A percentile compares a stretch with the other conserved stretches of the same genome.
phyloP scores from a whole-genome alignment of 1,140 invertebrate genomes.

The Pemphigus obesinymphae region DNA sequence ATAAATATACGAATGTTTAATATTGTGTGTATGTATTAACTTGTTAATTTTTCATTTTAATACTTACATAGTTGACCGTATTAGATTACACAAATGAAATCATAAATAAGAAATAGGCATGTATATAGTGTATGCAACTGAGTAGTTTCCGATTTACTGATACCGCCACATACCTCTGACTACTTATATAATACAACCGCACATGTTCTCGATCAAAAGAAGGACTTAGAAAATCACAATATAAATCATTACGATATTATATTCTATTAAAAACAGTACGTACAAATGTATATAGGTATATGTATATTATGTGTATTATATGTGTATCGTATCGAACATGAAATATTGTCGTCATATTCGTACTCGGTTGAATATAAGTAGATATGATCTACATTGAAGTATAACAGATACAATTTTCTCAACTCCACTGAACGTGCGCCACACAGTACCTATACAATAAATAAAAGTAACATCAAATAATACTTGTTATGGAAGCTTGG shows the following conservation, averaged over 20 bases:
- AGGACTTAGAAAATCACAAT: not conserved
- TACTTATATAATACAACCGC: not conserved
- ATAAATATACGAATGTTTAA: not conserved
- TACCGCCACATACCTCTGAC: not conserved
- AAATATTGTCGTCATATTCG: conserved; percentile 7
- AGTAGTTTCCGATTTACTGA: not conserved
- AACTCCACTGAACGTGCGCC: not conserved
- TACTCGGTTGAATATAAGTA: not conserved
- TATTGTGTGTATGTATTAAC: not conserved
- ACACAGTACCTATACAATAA: not conserved
- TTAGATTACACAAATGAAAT: conserved; percentile 22
- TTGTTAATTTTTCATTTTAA: conserved; percentile 7
- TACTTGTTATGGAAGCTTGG: not conserved
- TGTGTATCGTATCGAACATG: conserved; percentile 13
- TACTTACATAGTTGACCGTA: not conserved
- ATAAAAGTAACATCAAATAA: conserved; percentile 13
- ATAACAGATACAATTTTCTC: conserved; percentile 13
- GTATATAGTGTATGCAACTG: not conserved
- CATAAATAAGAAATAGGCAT: not conserved
- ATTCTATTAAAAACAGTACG: conserved; percentile 17
- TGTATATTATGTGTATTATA: not conserved
- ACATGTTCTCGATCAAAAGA: not conserved
- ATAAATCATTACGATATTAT: conserved; percentile 26
- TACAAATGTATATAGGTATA: not conserved
- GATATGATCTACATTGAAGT: conserved; percentile 8